These are phyloP conservation scores for Pantelozetes paolii DNA, from an alignment of 2,888 invertebrate genomes.

Conservation along the genomic window DNA sequence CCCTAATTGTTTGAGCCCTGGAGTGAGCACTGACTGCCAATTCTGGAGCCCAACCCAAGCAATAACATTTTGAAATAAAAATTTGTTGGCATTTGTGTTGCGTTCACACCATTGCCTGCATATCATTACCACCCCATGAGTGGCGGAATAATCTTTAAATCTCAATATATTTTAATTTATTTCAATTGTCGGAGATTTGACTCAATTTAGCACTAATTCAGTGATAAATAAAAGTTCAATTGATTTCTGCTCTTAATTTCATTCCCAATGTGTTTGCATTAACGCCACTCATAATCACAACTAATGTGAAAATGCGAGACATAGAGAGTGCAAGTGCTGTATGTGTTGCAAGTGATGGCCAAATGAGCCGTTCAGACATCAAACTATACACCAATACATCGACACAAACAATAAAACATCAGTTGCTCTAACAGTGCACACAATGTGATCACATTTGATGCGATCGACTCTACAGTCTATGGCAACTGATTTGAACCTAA, in stretches of 20 bases:
- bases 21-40: not conserved
- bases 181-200: too few relatives aligned
- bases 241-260: too few relatives aligned
- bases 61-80: not conserved
- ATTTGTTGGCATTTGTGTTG: not conserved
- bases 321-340: not conserved
- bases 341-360: not conserved
- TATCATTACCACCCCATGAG: too few relatives aligned
- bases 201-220: too few relatives aligned
- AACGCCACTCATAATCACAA: slow-evolving; percentile 5
- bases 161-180: too few relatives aligned
- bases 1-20: too few relatives aligned
- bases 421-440: not conserved
- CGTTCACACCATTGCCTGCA: too few relatives aligned
- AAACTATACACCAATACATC: not conserved
- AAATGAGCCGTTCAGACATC: slow-evolving; percentile 20
- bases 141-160: too few relatives aligned
- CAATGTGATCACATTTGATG: not conserved
- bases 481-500: not conserved
- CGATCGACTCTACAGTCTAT: not conserved
- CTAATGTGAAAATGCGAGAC: not conserved
- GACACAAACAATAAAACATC: slow-evolving; percentile 17
- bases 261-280: too few relatives aligned
- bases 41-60: too few relatives aligned
- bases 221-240: too few relatives aligned